A percentile compares a stretch with the other conserved stretches of the same genome.
Conservation (phyloP, 1,140 invertebrate species). For the Theocolax elegans region DNA sequence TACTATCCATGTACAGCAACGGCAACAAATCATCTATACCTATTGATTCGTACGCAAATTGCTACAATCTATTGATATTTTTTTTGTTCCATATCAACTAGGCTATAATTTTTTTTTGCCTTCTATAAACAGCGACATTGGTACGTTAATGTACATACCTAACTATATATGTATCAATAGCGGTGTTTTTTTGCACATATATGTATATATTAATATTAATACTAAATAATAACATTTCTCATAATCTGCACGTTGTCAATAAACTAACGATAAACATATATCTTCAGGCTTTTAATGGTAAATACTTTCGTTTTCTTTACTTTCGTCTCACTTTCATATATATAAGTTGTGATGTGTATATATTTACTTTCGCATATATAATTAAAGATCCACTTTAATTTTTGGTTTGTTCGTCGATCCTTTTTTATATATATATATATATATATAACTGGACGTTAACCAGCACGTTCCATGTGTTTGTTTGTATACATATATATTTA, state of each 20-base stretch:
- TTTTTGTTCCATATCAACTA: neutral
- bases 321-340: constrained; percentile 25
- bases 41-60: too few species aligned
- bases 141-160: too few species aligned
- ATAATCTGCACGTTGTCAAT: neutral
- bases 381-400: constrained; percentile 36
- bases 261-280: too few species aligned
- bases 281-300: neutral
- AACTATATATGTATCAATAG: neutral
- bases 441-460: constrained; percentile 6
- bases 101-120: too few species aligned
- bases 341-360: too few species aligned
- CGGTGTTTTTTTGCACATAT: neutral
- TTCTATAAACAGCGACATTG: neutral
- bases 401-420: neutral
- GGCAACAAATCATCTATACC: constrained; percentile 14
- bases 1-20: neutral
- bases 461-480: neutral
- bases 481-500: neutral
- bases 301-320: constrained; percentile 28
- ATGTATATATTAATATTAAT: too few species aligned
- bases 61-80: too few species aligned
- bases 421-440: too few species aligned
- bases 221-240: constrained; percentile 1
- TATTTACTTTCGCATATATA: constrained; percentile 14